These are phyloP conservation scores for Archips xylosteana DNA, from an alignment of 2,888 invertebrate species.

Conservation along the genomic window DNA sequence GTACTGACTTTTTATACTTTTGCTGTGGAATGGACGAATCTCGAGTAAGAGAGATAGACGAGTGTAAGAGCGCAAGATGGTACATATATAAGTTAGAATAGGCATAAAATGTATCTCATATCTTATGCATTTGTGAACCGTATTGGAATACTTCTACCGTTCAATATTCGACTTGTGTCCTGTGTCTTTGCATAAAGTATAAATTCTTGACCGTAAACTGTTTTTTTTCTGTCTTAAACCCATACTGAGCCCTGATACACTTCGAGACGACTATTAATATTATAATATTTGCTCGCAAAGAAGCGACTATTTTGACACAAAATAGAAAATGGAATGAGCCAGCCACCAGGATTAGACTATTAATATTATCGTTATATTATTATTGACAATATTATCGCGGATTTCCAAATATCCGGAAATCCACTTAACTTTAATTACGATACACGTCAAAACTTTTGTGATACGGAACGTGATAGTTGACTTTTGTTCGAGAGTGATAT, in stretches of 20 bases:
- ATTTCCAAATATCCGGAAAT: too few species aligned
- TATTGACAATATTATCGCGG: too few species aligned
- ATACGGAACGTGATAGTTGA: too few species aligned
- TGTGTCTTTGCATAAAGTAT: not conserved
- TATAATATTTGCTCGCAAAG: too few species aligned
- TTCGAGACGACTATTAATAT: too few species aligned
- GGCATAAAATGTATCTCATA: not conserved
- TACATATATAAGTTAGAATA: not conserved
- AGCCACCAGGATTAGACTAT: too few species aligned
- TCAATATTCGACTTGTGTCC: not conserved
- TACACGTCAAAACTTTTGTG: too few species aligned
- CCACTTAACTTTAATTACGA: too few species aligned
- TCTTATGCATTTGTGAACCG: not conserved
- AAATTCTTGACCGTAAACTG: not conserved
- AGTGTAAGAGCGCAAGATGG: not conserved
- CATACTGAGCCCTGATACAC: not conserved
- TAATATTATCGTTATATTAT: too few species aligned
- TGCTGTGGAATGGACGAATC: not conserved
- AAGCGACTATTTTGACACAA: too few species aligned
- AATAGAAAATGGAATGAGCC: too few species aligned
- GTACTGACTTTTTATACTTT: not conserved
- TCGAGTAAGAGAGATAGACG: not conserved
- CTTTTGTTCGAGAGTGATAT: too few species aligned
- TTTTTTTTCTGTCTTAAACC: not conserved
- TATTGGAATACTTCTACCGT: not conserved